phyloP scores from a whole-genome alignment of 2,113 vertebrate genomes.

The Speoplatyrhinus poulsoni region DNA sequence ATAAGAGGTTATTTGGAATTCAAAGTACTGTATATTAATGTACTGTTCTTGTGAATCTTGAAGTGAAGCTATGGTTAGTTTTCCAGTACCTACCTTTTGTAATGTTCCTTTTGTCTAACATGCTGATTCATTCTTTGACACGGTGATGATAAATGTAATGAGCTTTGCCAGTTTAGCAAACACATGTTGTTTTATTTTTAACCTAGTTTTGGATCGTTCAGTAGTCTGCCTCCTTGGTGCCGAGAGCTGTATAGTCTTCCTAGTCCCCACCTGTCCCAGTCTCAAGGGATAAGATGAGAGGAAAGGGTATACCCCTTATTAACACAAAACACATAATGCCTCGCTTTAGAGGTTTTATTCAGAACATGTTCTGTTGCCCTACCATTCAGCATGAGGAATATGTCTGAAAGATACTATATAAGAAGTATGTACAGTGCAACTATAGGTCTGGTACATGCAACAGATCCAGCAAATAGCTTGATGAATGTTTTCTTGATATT shows the following conservation, averaged over 20 bases:
- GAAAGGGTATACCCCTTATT: conserved; percentile 10
- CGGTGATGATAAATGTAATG: conserved; percentile 39
- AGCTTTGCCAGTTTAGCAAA: conserved; percentile 41
- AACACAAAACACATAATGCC: conserved; percentile 7
- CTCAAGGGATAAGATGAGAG: conserved; percentile 19
- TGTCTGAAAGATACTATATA: too few species aligned
- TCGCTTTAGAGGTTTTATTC: neutral
- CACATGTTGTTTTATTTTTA: conserved; percentile 66
- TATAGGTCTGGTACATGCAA: too few species aligned
- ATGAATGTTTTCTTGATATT: too few species aligned
- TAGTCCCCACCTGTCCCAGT: conserved; percentile 4
- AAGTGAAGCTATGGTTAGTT: too few species aligned
- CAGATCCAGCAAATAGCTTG: too few species aligned
- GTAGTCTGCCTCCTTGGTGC: conserved; percentile 40
- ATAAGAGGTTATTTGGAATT: neutral
- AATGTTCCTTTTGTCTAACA: conserved; percentile 19
- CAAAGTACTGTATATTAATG: neutral
- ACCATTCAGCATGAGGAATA: too few species aligned
- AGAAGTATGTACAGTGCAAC: too few species aligned
- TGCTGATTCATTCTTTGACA: conserved; percentile 49
- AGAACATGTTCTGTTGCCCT: neutral
- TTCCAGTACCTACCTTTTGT: neutral
- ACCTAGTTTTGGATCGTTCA: conserved; percentile 66
- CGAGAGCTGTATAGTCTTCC: conserved; percentile 37
- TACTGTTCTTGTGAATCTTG: neutral